phyloP scores from a whole-genome alignment of 1,140 invertebrate genomes.

The Cryptotermes secundus region DNA sequence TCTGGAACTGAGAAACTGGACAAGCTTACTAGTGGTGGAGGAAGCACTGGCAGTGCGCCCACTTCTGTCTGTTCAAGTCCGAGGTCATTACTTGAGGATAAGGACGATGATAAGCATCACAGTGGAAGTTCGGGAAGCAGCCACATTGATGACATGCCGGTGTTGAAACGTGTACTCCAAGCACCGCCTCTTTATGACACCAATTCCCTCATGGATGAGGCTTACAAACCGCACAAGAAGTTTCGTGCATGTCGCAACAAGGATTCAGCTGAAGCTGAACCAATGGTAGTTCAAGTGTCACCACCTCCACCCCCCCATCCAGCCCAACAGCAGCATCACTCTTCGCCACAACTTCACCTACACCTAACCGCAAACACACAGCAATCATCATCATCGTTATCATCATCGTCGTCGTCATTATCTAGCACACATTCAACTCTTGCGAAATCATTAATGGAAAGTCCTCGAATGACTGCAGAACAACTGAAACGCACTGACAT shows the following conservation, averaged over 20 bases:
- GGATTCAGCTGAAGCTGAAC: conserved; percentile 74
- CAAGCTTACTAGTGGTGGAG: conserved; percentile 60
- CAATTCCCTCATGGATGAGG: conserved; percentile 88
- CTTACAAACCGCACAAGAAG: conserved; percentile 93
- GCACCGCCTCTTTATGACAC: conserved; percentile 87
- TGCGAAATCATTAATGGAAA: conserved; percentile 84
- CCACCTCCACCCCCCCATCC: conserved; percentile 39
- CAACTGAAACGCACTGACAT: conserved; percentile 86
- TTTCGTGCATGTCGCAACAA: conserved; percentile 80
- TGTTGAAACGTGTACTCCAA: conserved; percentile 86
- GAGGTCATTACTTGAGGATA: conserved; percentile 79
- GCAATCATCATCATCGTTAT: not conserved
- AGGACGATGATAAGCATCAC: conserved; percentile 58
- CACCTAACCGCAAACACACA: conserved; percentile 24
- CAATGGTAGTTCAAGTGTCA: conserved; percentile 49
- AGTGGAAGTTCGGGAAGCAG: conserved; percentile 16
- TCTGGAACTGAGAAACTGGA: conserved; percentile 84
- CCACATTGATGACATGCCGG: conserved; percentile 86
- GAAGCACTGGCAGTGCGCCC: conserved; percentile 65
- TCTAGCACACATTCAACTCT: conserved; percentile 84
- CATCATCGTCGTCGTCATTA: conserved; percentile 45
- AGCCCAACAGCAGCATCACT: conserved; percentile 30
- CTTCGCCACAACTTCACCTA: conserved; percentile 34
- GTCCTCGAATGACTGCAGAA: conserved; percentile 82
- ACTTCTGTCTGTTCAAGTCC: conserved; percentile 84